A percentile compares a stretch with the other conserved stretches of the same genome.
These are phyloP conservation scores for Pilophorus perplexus DNA, from an alignment of 2,888 invertebrate species.

Conservation along the genomic window DNA sequence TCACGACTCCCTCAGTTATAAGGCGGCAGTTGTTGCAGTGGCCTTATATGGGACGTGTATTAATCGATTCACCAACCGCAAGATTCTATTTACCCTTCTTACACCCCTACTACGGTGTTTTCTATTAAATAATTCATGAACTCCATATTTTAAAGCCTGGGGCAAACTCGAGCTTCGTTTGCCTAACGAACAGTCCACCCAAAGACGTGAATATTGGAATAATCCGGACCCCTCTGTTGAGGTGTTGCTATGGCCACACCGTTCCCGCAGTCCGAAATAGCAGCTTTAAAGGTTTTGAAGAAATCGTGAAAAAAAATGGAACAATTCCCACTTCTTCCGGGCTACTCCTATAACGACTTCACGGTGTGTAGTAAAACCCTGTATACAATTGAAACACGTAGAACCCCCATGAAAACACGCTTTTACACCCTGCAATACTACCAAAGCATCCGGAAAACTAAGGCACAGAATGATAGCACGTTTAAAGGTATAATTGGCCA, in stretches of 20 bases:
- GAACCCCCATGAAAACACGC: no score
- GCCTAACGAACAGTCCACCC: slow-evolving; percentile 19
- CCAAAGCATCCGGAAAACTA: no score
- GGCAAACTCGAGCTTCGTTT: slow-evolving; percentile 18
- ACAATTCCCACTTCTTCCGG: slow-evolving; percentile 69
- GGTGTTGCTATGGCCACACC: slow-evolving; percentile 29
- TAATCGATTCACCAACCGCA: no score
- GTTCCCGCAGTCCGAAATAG: background rate
- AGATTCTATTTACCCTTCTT: no score
- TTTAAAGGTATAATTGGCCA: no score
- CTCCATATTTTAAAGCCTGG: slow-evolving; percentile 15
- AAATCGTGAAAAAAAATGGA: slow-evolving; percentile 48
- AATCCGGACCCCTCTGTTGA: slow-evolving; percentile 23
- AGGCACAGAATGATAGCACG: no score
- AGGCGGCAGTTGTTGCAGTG: no score
- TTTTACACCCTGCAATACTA: no score
- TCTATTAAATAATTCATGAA: slow-evolving; percentile 32
- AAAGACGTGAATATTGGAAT: background rate
- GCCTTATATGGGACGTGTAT: no score
- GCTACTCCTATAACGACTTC: slow-evolving; percentile 64
- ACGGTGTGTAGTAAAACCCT: slow-evolving; percentile 53
- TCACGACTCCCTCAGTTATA: no score
- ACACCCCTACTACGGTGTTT: slow-evolving; percentile 4
- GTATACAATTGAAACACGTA: no score
- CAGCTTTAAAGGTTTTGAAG: slow-evolving; percentile 13